phyloP scores from a whole-genome alignment of 2,797 vertebrate genomes.

The Miichthys miiuy region DNA sequence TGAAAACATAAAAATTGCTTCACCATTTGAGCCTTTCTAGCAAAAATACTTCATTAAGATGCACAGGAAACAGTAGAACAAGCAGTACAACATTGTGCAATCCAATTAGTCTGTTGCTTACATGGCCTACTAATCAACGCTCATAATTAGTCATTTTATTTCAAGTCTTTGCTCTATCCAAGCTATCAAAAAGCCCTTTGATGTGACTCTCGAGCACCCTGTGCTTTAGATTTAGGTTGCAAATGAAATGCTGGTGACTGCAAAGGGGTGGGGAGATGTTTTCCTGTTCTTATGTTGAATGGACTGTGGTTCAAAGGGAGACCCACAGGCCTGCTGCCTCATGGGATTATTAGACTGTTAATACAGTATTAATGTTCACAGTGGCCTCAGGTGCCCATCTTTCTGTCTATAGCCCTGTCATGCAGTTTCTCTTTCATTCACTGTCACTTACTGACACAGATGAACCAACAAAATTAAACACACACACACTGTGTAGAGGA shows the following conservation, averaged over 20 bases:
- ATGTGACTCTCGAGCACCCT: conserved; percentile 68
- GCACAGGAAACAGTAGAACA: conserved; percentile 64
- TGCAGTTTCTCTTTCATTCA: conserved; percentile 42
- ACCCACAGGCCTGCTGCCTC: conserved; percentile 58
- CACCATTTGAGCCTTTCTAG: conserved; percentile 47
- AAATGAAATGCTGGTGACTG: conserved; percentile 75
- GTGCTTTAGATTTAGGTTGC: conserved; percentile 77
- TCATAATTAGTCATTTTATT: conserved; percentile 80
- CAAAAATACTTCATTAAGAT: conserved; percentile 62
- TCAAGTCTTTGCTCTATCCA: conserved; percentile 71
- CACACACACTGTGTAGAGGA: neutral
- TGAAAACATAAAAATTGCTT: conserved; percentile 45
- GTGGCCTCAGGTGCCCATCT: conserved; percentile 43
- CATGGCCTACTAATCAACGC: conserved; percentile 69
- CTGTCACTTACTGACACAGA: conserved; percentile 58
- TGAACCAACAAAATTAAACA: conserved; percentile 28
- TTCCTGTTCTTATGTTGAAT: conserved; percentile 63
- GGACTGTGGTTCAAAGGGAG: conserved; percentile 74
- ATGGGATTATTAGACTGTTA: conserved; percentile 53
- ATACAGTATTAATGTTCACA: conserved; percentile 43
- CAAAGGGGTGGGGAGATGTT: conserved; percentile 60
- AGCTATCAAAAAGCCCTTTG: conserved; percentile 77
- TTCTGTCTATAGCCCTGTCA: conserved; percentile 13
- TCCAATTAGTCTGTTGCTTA: conserved; percentile 76
- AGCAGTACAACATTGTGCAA: conserved; percentile 67